Percentiles rank a stretch among this genome's conserved stretches.
Evolutionary conservation across 2,113 vertebrate species (phyloP).

Genomic region (Periophthalmus modestus): DNA sequence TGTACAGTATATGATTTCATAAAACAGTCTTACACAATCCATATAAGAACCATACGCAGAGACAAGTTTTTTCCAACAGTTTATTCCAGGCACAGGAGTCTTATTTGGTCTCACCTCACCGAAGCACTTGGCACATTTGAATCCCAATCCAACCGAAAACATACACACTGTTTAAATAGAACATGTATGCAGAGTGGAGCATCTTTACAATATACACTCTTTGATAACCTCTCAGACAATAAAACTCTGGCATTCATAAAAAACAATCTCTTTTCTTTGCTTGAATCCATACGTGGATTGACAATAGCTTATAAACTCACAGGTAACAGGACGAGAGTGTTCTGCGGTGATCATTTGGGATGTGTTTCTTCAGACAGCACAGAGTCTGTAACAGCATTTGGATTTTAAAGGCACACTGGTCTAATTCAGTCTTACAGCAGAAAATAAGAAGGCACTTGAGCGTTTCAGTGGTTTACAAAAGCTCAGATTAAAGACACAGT

Average conservation of each 20-base stretch:
- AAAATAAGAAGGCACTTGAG: background rate
- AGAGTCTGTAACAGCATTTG: background rate
- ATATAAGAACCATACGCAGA: background rate
- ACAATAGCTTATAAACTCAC: conserved; percentile 66
- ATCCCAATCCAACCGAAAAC: conserved; percentile 52
- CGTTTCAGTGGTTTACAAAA: too few relatives aligned
- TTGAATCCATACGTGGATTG: conserved; percentile 51
- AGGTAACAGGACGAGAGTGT: conserved; percentile 16
- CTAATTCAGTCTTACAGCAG: background rate
- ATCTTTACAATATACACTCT: conserved; percentile 43
- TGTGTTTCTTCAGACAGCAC: conserved; percentile 43
- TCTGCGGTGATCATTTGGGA: background rate
- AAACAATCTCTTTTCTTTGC: conserved; percentile 18
- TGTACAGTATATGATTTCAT: background rate
- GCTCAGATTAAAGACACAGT: too few relatives aligned
- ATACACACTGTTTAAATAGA: conserved; percentile 21
- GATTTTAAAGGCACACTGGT: background rate
- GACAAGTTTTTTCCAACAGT: conserved; percentile 54
- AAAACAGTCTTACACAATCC: too few relatives aligned
- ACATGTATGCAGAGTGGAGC: conserved; percentile 19
- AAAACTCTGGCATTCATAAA: conserved; percentile 38
- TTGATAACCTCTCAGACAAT: conserved; percentile 39
- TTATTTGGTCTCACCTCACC: conserved; percentile 68
- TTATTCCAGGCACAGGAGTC: conserved; percentile 74
- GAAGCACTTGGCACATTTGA: conserved; percentile 56